Conservation (phyloP, 2,113 vertebrate genomes). For the Upupa epops region DNA sequence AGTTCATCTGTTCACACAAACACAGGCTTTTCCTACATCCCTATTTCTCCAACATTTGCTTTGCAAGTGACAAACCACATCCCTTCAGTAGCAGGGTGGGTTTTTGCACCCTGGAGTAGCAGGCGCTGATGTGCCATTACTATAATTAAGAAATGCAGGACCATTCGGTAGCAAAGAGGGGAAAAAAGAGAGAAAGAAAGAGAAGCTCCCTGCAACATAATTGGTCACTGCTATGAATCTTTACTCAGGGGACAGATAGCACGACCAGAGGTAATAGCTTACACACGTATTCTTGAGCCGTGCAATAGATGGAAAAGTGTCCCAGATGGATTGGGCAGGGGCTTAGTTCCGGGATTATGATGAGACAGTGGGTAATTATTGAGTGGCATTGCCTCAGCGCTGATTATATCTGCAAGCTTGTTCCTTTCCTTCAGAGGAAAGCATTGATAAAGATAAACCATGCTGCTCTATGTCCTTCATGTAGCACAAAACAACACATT, state of each 20-base stretch:
- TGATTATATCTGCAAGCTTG: slow-evolving; percentile 87
- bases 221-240: slow-evolving; percentile 76
- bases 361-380: slow-evolving; percentile 90
- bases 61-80: background rate
- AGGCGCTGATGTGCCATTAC: slow-evolving; percentile 33
- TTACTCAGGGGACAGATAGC: slow-evolving; percentile 75
- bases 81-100: slow-evolving; percentile 11
- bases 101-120: slow-evolving; percentile 8
- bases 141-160: slow-evolving; percentile 49
- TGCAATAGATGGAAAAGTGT: slow-evolving; percentile 83
- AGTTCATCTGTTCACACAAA: background rate
- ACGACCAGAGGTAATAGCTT: slow-evolving; percentile 79
- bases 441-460: slow-evolving; percentile 83
- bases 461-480: slow-evolving; percentile 77
- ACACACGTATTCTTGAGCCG: slow-evolving; percentile 78
- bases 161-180: slow-evolving; percentile 5
- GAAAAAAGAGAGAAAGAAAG: background rate
- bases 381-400: slow-evolving; percentile 87
- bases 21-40: background rate
- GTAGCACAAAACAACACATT: slow-evolving; percentile 79
- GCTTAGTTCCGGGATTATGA: slow-evolving; percentile 98
- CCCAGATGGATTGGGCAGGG: slow-evolving; percentile 95
- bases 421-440: slow-evolving; percentile 82
- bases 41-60: background rate
- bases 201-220: slow-evolving; percentile 67